Evolutionary conservation across 2,113 vertebrate genomes (phyloP).

Genomic region (Fulmarus glacialis): DNA sequence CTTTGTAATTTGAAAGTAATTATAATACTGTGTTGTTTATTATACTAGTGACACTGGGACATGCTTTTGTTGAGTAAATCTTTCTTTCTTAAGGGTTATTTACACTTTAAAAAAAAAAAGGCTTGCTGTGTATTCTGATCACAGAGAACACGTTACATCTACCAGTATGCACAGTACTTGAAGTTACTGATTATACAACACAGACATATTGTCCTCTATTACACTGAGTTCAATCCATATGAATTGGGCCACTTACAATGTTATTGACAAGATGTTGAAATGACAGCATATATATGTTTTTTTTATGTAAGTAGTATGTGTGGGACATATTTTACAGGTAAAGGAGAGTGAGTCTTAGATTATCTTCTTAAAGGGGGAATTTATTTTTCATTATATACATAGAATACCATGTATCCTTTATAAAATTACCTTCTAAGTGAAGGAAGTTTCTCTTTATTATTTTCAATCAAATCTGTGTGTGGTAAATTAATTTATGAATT

Average conservation of each 20-base stretch:
- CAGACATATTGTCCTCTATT: not conserved
- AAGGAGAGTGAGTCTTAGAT: not conserved
- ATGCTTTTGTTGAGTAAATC: not conserved
- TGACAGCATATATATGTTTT: not conserved
- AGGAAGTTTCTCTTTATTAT: not conserved
- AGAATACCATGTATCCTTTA: not conserved
- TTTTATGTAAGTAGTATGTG: not conserved
- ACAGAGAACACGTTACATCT: not conserved
- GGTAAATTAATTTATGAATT: not conserved
- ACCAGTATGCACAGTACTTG: not conserved
- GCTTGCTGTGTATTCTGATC: not conserved
- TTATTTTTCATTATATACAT: not conserved
- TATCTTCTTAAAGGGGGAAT: not conserved
- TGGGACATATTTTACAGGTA: not conserved
- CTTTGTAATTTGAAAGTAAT: not conserved
- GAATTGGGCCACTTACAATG: not conserved
- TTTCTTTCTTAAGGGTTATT: not conserved
- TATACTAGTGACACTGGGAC: not conserved
- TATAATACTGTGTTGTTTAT: not conserved
- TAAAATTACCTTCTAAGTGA: not conserved
- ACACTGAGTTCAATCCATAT: not conserved
- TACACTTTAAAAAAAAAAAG: not conserved
- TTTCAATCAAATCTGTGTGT: not conserved
- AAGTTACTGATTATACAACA: not conserved
- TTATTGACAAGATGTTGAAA: not conserved